Percentiles rank a stretch among this genome's conserved stretches.
These are phyloP conservation scores for Pseudanteris insignis DNA, from an alignment of 2,888 invertebrate species.

Conservation along the genomic window DNA sequence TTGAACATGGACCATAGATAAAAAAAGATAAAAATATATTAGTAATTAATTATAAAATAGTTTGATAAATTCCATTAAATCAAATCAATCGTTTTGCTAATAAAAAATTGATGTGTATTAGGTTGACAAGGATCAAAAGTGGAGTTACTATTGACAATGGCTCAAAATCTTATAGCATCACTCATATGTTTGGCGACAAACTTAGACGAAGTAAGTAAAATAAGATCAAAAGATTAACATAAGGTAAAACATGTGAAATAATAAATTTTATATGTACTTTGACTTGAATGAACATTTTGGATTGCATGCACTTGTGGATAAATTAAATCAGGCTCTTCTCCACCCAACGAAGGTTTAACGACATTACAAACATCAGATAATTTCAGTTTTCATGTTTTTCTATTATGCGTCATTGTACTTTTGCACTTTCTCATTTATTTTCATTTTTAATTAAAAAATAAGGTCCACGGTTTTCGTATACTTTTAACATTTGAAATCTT, in stretches of 20 bases:
- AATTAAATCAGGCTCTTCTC: conserved; percentile 16
- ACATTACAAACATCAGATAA: conserved; percentile 27
- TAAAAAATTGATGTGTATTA: no score
- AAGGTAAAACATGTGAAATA: no score
- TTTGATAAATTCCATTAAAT: no score
- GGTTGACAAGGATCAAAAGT: conserved; percentile 53
- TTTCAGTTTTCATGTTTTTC: conserved; percentile 13
- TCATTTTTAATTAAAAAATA: conserved; percentile 1
- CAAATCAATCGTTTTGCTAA: neutral
- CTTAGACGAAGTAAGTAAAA: conserved; percentile 69
- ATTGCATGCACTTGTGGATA: conserved; percentile 21
- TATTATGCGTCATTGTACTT: conserved; percentile 17
- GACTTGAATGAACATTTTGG: no score
- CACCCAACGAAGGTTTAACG: conserved; percentile 27
- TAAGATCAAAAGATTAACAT: no score
- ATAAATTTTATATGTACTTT: no score
- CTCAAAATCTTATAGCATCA: conserved; percentile 70
- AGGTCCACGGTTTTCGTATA: no score
- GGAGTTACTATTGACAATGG: conserved; percentile 32
- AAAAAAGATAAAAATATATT: no score
- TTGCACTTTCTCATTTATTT: conserved; percentile 17
- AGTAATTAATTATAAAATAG: no score
- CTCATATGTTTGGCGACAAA: conserved; percentile 74
- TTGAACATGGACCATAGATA: no score
- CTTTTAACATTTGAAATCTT: conserved; percentile 16